Conservation (phyloP, 2,888 invertebrate genomes). For the Molorchus minor region DNA sequence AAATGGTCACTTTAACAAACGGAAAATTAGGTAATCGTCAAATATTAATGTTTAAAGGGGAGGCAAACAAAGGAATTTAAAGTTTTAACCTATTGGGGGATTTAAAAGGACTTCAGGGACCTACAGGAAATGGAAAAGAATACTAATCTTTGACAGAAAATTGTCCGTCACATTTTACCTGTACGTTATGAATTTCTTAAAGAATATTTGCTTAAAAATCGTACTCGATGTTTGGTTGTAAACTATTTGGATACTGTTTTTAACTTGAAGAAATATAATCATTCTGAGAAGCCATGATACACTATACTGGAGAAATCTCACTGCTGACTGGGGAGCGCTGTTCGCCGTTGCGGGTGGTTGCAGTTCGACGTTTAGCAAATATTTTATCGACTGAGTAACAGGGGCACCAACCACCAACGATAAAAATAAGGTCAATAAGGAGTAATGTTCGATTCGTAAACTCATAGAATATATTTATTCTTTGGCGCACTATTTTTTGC, state of each 20-base stretch:
- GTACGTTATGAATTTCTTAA: neutral
- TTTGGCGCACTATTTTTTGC: too few relatives aligned
- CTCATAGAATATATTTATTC: too few relatives aligned
- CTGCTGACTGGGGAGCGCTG: conserved; percentile 40
- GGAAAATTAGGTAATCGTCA: neutral
- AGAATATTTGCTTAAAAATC: neutral
- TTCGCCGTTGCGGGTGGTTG: neutral
- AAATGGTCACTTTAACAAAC: neutral
- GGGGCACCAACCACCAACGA: too few relatives aligned
- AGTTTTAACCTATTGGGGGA: neutral
- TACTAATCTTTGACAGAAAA: neutral
- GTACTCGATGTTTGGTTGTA: neutral
- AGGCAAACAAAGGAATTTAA: neutral
- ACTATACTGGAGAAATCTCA: conserved; percentile 49
- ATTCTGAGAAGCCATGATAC: conserved; percentile 59
- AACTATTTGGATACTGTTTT: conserved; percentile 28
- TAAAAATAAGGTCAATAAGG: too few relatives aligned
- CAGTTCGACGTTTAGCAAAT: too few relatives aligned
- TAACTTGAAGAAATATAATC: conserved; percentile 47
- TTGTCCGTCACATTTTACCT: conserved; percentile 3
- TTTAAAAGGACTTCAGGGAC: conserved; percentile 29
- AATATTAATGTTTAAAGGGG: neutral
- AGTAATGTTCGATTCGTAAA: too few relatives aligned
- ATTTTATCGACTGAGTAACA: conserved; percentile 11
- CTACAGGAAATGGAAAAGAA: conserved; percentile 36